phyloP scores from a whole-genome alignment of 2,888 invertebrate species.

The Limenitis camilla region DNA sequence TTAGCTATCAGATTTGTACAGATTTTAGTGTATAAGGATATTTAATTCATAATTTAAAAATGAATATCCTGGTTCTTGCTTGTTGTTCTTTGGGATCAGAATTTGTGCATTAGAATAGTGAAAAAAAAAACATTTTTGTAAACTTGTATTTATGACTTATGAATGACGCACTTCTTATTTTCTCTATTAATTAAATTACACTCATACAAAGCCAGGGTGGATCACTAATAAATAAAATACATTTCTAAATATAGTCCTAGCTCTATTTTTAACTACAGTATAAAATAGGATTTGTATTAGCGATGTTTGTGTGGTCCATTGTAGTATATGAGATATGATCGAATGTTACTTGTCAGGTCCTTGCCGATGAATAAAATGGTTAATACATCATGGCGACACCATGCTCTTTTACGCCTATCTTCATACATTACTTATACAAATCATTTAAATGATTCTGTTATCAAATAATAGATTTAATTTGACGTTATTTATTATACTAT shows the following conservation, averaged over 20 bases:
- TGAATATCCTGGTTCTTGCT: no score
- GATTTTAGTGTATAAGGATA: no score
- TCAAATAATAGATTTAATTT: neutral
- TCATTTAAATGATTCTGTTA: conserved; percentile 7
- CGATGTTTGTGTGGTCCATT: conserved; percentile 35
- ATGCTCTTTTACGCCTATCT: conserved; percentile 20
- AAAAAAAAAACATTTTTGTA: no score
- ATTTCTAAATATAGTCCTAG: neutral
- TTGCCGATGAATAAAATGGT: conserved; percentile 18
- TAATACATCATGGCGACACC: conserved; percentile 13
- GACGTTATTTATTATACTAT: no score
- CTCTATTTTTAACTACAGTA: conserved; percentile 3
- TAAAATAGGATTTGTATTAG: conserved; percentile 35
- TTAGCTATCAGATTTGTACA: no score
- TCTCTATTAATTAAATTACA: neutral
- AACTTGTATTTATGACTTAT: no score
- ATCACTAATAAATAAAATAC: neutral
- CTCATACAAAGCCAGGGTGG: neutral
- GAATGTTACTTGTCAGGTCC: conserved; percentile 26
- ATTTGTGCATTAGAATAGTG: no score
- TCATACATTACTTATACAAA: conserved; percentile 16
- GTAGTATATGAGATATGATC: conserved; percentile 36
- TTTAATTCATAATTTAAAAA: no score
- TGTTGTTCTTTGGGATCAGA: no score
- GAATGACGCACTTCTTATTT: no score